These are phyloP conservation scores for Cyrtodaria siliqua DNA, from an alignment of 2,888 invertebrate species.

Conservation along the genomic window DNA sequence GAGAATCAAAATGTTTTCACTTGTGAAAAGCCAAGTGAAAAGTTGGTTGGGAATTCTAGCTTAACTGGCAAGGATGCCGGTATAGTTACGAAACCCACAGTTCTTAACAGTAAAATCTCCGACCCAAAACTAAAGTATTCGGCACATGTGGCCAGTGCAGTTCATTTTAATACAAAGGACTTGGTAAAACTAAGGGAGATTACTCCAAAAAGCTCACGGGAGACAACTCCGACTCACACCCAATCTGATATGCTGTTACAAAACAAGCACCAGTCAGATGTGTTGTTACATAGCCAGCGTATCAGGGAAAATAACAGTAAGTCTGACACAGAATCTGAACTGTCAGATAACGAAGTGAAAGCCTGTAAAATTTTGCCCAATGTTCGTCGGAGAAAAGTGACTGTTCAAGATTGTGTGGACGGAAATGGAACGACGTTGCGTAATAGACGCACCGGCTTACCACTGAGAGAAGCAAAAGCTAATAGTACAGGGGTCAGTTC, in stretches of 20 bases:
- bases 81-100: not conserved
- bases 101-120: not conserved
- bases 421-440: constrained; percentile 28
- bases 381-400: constrained; percentile 53
- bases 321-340: constrained; percentile 64
- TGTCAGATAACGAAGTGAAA: constrained; percentile 44
- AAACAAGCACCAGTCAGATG: constrained; percentile 44
- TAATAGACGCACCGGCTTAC: constrained; percentile 28
- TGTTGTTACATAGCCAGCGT: constrained; percentile 43
- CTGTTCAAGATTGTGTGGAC: constrained; percentile 27
- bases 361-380: constrained; percentile 52
- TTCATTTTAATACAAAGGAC: constrained; percentile 58
- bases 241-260: constrained; percentile 54
- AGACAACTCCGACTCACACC: constrained; percentile 61
- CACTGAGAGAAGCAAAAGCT: constrained; percentile 50
- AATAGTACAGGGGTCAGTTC: constrained; percentile 64
- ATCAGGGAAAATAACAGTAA: constrained; percentile 9
- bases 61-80: not conserved
- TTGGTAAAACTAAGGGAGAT: constrained; percentile 53
- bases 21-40: no score
- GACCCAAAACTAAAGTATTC: not conserved
- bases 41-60: constrained; percentile 6
- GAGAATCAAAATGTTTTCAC: not conserved
- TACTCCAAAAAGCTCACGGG: constrained; percentile 62
- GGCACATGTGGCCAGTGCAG: constrained; percentile 29